phyloP scores from a whole-genome alignment of 2,888 invertebrate genomes.

The Troilus luridus region DNA sequence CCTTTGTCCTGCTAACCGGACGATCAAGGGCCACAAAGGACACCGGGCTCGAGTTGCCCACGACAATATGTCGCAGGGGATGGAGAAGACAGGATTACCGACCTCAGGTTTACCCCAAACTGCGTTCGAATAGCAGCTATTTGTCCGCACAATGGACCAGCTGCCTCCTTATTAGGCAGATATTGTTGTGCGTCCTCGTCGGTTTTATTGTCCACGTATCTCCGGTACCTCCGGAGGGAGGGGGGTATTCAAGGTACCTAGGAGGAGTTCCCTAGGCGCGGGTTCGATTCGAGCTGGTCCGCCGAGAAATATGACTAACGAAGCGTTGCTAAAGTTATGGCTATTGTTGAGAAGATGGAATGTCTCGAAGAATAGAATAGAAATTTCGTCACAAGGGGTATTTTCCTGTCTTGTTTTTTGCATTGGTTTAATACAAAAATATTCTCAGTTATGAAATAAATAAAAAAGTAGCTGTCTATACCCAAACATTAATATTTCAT shows the following conservation, averaged over 20 bases:
- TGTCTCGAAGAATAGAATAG: too few relatives aligned
- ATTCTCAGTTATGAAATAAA: too few relatives aligned
- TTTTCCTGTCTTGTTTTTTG: neutral
- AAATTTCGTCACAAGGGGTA: neutral
- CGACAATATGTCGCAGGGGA: constrained; percentile 13
- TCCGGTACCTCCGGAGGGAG: neutral
- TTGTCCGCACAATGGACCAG: constrained; percentile 5
- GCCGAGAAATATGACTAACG: neutral
- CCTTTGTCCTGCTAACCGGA: constrained; percentile 32
- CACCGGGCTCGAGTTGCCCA: constrained; percentile 6
- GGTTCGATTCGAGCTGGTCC: neutral
- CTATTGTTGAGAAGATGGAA: neutral
- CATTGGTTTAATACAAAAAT: too few relatives aligned
- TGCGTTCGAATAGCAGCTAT: neutral
- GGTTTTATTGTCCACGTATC: constrained; percentile 34
- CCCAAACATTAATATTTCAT: too few relatives aligned
- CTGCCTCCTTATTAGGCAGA: constrained; percentile 45
- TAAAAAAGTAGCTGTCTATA: too few relatives aligned
- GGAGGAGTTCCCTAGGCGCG: neutral
- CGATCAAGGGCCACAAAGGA: constrained; percentile 33
- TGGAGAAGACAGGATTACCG: constrained; percentile 36
- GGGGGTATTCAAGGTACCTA: neutral
- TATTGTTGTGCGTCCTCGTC: neutral
- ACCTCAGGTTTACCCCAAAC: constrained; percentile 21
- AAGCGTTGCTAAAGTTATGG: neutral